Percentiles rank a stretch among this genome's conserved stretches.
Conservation (phyloP, 2,888 invertebrate species). For the Chesias legatella region DNA sequence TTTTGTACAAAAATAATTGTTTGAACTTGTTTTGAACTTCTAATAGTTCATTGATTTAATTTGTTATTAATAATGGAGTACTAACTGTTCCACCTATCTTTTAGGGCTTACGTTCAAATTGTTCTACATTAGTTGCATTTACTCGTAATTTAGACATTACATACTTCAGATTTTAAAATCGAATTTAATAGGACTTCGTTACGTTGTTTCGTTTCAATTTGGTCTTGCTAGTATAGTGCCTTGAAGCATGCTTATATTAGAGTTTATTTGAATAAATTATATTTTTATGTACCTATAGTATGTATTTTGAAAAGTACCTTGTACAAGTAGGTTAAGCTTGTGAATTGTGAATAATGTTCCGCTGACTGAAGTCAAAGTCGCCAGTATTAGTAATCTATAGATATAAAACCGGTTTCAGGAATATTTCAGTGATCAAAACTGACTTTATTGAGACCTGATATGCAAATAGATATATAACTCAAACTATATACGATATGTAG, state of each 20-base stretch:
- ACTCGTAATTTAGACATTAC: slow-evolving; percentile 70
- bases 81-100: neutral
- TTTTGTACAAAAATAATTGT: too few relatives aligned
- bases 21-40: too few relatives aligned
- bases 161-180: slow-evolving; percentile 69
- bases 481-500: too few relatives aligned
- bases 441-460: too few relatives aligned
- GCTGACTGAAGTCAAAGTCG: slow-evolving; percentile 52
- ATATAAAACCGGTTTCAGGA: slow-evolving; percentile 31
- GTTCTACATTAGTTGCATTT: slow-evolving; percentile 59
- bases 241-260: slow-evolving; percentile 76
- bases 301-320: slow-evolving; percentile 39
- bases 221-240: slow-evolving; percentile 78
- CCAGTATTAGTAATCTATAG: slow-evolving; percentile 59
- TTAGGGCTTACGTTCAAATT: slow-evolving; percentile 46
- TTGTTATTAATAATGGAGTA: too few relatives aligned
- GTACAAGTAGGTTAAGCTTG: slow-evolving; percentile 34
- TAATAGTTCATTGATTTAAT: neutral
- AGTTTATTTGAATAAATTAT: slow-evolving; percentile 55
- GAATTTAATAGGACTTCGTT: slow-evolving; percentile 72
- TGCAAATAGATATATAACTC: too few relatives aligned
- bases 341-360: slow-evolving; percentile 67
- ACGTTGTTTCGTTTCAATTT: slow-evolving; percentile 54
- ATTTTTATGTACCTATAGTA: slow-evolving; percentile 67
- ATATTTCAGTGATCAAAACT: neutral